phyloP scores from a whole-genome alignment of 2,888 invertebrate species.

The Coenonympha arcania region DNA sequence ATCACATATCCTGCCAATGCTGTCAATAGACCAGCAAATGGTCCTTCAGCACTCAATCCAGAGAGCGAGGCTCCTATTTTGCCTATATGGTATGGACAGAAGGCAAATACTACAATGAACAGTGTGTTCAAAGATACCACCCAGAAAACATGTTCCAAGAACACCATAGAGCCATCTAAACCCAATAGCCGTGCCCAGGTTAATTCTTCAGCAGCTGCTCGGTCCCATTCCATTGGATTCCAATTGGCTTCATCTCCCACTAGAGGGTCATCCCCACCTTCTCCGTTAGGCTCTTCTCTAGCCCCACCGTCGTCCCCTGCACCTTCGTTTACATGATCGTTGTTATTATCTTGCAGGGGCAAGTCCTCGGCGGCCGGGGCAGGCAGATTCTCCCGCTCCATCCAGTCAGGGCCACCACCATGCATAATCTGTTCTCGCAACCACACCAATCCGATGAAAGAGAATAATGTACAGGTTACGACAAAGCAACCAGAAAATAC shows the following conservation, averaged over 20 bases:
- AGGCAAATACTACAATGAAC: constrained; percentile 97
- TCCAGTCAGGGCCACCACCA: constrained; percentile 98
- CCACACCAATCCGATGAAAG: constrained; percentile 98
- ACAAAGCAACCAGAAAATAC: constrained; percentile 97
- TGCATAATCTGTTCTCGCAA: constrained; percentile 97
- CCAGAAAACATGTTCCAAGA: constrained; percentile 99
- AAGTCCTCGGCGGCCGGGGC: constrained; percentile 67
- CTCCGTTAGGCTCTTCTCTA: constrained; percentile 55
- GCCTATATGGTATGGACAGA: constrained; percentile 96
- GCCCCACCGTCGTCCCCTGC: constrained; percentile 48
- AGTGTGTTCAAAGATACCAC: constrained; percentile 97
- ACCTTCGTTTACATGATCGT: constrained; percentile 60
- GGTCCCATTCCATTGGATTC: constrained; percentile 99
- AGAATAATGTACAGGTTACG: constrained; percentile 94
- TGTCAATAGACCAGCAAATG: constrained; percentile 94
- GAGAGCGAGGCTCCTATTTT: constrained; percentile 82
- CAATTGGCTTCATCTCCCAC: constrained; percentile 89
- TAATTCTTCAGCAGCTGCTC: constrained; percentile 96
- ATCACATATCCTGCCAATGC: constrained; percentile 95
- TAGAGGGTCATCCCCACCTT: constrained; percentile 68
- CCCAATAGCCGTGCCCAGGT: constrained; percentile 98
- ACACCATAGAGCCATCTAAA: constrained; percentile 96
- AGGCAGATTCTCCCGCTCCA: constrained; percentile 80
- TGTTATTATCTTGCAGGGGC: constrained; percentile 66
- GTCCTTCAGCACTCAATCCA: constrained; percentile 75